Conservation (phyloP, 1,140 invertebrate species). For the Metopolophium dirhodum region DNA sequence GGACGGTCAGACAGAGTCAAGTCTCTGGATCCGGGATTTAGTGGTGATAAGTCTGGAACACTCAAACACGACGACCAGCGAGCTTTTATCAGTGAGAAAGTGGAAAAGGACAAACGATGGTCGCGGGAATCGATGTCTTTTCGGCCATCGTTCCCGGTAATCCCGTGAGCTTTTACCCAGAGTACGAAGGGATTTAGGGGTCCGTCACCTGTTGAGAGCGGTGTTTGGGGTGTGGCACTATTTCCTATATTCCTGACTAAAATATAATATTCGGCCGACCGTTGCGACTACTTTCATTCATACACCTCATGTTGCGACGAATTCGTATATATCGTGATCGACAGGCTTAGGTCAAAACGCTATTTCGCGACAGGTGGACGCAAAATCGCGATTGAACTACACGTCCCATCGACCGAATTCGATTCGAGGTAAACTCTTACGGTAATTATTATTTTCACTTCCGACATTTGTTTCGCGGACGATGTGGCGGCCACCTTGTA, state of each 20-base stretch:
- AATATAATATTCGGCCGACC: no score
- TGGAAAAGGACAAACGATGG: neutral
- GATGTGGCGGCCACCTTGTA: neutral
- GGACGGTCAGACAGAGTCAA: neutral
- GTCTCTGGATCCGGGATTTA: neutral
- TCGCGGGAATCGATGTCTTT: neutral
- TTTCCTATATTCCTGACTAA: no score
- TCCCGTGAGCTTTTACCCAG: neutral
- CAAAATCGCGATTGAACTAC: rapidly evolving
- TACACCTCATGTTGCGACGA: no score
- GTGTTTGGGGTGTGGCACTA: neutral
- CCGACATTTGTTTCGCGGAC: neutral
- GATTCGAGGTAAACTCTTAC: neutral
- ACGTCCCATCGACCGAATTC: neutral
- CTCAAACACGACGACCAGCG: neutral
- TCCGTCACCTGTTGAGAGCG: neutral
- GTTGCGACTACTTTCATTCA: no score
- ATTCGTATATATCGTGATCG: no score
- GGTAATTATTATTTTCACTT: neutral
- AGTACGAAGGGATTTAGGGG: neutral
- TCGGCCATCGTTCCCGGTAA: neutral
- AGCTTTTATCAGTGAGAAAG: neutral
- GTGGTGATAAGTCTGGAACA: neutral
- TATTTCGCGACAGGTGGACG: no score
- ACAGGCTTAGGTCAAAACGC: no score